phyloP scores from a whole-genome alignment of 2,888 invertebrate genomes.

The Cephus nigrinus region DNA sequence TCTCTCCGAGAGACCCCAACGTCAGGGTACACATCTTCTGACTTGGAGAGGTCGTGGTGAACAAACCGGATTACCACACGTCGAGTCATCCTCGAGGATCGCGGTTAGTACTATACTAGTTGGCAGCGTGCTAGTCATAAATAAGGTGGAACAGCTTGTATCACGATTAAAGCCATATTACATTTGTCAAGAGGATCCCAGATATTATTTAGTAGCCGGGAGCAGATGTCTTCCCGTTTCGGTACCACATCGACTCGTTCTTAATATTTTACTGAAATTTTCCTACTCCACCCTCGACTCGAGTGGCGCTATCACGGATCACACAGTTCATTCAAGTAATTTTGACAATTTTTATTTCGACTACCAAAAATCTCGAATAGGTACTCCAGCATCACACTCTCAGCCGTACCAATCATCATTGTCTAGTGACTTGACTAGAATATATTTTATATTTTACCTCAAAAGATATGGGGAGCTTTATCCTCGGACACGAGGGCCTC shows the following conservation, averaged over 20 bases:
- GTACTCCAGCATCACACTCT: background rate
- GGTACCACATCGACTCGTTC: conserved; percentile 22
- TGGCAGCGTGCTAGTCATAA: conserved; percentile 45
- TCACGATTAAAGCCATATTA: conserved; percentile 64
- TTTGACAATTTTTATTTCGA: background rate
- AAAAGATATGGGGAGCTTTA: background rate
- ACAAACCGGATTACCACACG: background rate
- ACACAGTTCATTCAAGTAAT: background rate
- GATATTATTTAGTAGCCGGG: conserved; percentile 54
- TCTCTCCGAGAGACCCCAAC: background rate
- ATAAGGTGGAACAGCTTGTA: conserved; percentile 54
- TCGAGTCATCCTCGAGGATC: conserved; percentile 16
- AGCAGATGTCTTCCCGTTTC: conserved; percentile 61
- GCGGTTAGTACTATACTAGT: conserved; percentile 42
- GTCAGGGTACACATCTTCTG: background rate
- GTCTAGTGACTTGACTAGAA: background rate
- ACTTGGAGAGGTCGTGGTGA: background rate
- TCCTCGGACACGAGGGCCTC: background rate
- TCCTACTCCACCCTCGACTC: background rate
- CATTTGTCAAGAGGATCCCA: conserved; percentile 57
- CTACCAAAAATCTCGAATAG: background rate
- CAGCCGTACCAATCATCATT: background rate
- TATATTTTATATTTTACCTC: background rate
- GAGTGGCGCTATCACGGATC: background rate
- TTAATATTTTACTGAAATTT: background rate